Evolutionary conservation across 2,888 invertebrate species (phyloP), one percentile per base, ranked within the genome.

Genomic region (Aphidius colemani): DNA sequence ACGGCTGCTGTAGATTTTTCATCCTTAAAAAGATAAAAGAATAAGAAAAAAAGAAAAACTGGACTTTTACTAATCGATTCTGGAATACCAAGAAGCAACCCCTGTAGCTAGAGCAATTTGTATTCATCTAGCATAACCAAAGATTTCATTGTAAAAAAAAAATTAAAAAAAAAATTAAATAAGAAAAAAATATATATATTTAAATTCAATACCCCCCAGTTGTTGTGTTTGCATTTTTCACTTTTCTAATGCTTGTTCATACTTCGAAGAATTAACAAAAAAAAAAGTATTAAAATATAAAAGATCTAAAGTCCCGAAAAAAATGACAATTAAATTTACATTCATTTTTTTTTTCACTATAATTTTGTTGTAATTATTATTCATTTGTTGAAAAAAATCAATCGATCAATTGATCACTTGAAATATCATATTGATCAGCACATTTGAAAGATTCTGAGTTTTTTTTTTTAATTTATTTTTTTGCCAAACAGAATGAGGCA

Each of bases 391-490:
- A 13, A 10, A 8, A 10, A 8, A 30, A 11, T n/a, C 60, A 64
- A 64, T 64, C 57, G 64, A 64, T 64, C 64, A 64, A 60, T 43
- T 18, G 45, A 44, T 60, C 56, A 50, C 56, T 46, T 55, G 55
- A 50, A 56, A 64, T 55, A 60, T 60, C 64, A 44, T 72, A 72
- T 72, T 70, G 70, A 72, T 72, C 72, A 67, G 66, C 64, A 59
- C 64, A 45, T 50, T 50, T 30, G 48, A 18, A 18, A 18, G 13
- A 18, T 18, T 2, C 13, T 18, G 2, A 18, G 57, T 64, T 50
- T 56, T 18, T 49, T 55, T 59, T 55, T 11, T n/a, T 53, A 4
- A 11, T 3, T 43, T 41, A 39, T 39, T 59, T 50, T 60, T 60
- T 60, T 50, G 56, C 64, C 50, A 50, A 60, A 41, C 61, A 63